Evolutionary conservation across 2,797 vertebrate genomes (phyloP).

Genomic region (Channallabes apus): DNA sequence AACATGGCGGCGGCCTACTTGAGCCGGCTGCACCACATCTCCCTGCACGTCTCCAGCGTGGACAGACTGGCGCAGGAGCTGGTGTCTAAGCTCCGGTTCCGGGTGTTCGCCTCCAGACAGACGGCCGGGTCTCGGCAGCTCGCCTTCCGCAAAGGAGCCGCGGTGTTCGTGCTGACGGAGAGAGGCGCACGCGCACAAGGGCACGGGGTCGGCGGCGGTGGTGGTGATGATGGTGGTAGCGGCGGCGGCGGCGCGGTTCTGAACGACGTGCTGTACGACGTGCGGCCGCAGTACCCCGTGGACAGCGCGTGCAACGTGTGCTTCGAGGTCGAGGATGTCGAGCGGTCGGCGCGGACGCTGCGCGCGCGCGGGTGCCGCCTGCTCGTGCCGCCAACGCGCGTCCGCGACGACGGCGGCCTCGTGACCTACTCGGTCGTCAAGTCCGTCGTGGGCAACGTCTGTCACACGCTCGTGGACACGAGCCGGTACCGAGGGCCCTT

Average conservation of each 20-base stretch:
- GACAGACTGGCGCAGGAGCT: slow-evolving; percentile 76
- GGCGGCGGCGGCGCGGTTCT: too few relatives aligned
- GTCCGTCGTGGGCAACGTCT: slow-evolving; percentile 84
- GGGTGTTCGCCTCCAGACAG: slow-evolving; percentile 75
- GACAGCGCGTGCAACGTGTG: slow-evolving; percentile 88
- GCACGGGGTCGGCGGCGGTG: too few relatives aligned
- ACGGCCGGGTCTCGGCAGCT: slow-evolving; percentile 75
- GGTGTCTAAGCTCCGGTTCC: slow-evolving; percentile 79
- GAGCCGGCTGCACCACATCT: slow-evolving; percentile 83
- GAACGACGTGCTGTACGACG: slow-evolving; percentile 74
- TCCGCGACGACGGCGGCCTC: slow-evolving; percentile 71
- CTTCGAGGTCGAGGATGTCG: slow-evolving; percentile 84
- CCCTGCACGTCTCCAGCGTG: slow-evolving; percentile 80
- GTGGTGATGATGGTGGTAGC: too few relatives aligned
- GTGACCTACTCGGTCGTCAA: slow-evolving; percentile 81
- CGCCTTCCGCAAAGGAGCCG: slow-evolving; percentile 78
- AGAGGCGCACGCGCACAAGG: slow-evolving; percentile 23
- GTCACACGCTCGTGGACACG: slow-evolving; percentile 87
- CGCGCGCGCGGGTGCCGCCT: slow-evolving; percentile 75
- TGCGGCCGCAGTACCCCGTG: slow-evolving; percentile 60
- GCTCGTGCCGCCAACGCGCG: slow-evolving; percentile 76
- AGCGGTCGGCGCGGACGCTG: slow-evolving; percentile 70
- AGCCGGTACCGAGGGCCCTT: slow-evolving; percentile 77
- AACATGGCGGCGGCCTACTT: slow-evolving; percentile 75
- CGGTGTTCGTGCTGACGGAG: slow-evolving; percentile 85